Percentiles rank a stretch among this genome's conserved stretches.
phyloP scores from a whole-genome alignment of 2,113 vertebrate genomes.

The Piaya cayana region DNA sequence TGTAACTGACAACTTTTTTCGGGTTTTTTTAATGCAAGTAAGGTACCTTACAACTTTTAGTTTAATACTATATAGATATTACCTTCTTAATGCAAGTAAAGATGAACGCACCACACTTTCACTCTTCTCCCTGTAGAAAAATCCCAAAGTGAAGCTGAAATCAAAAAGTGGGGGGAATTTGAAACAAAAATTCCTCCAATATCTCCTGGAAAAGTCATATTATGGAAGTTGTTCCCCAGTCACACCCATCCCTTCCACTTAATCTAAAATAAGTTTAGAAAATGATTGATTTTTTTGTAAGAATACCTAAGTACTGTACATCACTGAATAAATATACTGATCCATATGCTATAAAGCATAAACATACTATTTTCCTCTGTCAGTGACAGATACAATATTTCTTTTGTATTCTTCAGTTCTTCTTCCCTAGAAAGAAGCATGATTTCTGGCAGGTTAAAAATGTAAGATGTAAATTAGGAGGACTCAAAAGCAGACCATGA shows the following conservation, averaged over 20 bases:
- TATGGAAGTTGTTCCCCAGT: neutral
- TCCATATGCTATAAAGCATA: neutral
- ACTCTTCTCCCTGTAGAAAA: neutral
- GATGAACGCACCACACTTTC: neutral
- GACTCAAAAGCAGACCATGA: neutral
- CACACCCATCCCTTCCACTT: neutral
- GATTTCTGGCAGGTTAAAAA: conserved; percentile 38
- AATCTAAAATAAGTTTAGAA: neutral
- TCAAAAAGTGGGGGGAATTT: neutral
- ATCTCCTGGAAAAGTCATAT: neutral
- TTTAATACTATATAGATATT: neutral
- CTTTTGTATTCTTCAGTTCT: conserved; percentile 40
- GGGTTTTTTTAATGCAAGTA: neutral
- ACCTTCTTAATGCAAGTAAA: neutral
- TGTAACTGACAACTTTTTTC: neutral
- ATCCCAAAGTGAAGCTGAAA: neutral
- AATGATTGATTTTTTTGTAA: neutral
- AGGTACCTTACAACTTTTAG: neutral
- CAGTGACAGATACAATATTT: conserved; percentile 23
- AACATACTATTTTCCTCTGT: neutral
- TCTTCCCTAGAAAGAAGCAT: neutral
- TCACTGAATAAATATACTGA: conserved; percentile 17
- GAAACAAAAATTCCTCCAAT: neutral
- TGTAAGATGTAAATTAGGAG: conserved; percentile 36
- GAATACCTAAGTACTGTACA: neutral